Evolutionary conservation across 2,797 vertebrate species (phyloP).

Genomic region (Anguilla megastoma): DNA sequence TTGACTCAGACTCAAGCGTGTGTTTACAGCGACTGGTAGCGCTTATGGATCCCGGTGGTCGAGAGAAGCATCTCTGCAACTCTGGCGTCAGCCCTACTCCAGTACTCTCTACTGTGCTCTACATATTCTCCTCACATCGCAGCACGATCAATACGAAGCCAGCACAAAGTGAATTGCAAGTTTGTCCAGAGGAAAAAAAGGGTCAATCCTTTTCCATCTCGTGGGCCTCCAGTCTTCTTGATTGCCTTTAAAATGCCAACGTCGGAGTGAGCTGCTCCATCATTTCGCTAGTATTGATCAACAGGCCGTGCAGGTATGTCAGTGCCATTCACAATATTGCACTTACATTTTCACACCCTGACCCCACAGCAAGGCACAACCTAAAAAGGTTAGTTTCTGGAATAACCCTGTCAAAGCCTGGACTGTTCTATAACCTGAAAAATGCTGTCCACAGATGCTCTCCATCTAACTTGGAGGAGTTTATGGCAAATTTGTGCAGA

Average conservation of each 20-base stretch:
- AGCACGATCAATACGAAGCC: constrained; percentile 1
- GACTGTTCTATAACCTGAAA: background rate
- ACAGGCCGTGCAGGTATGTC: background rate
- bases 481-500: background rate
- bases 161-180: constrained; percentile 20
- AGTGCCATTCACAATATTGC: background rate
- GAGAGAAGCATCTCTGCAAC: constrained; percentile 3
- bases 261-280: constrained; percentile 10
- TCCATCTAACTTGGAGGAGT: background rate
- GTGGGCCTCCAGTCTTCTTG: background rate
- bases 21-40: background rate
- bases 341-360: constrained; percentile 1
- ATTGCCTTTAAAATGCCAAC: constrained; percentile 23
- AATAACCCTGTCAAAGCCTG: background rate
- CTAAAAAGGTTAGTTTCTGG: background rate
- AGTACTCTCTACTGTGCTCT: background rate
- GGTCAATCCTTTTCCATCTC: constrained; percentile 19
- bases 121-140: constrained; percentile 11
- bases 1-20: background rate
- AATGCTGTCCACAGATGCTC: background rate
- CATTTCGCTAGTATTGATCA: background rate
- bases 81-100: background rate
- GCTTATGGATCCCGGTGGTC: background rate
- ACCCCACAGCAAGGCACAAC: background rate
- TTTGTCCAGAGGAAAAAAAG: constrained; percentile 8